Evolutionary conservation across 2,888 invertebrate species (phyloP).

Genomic region (Alcis repandata): DNA sequence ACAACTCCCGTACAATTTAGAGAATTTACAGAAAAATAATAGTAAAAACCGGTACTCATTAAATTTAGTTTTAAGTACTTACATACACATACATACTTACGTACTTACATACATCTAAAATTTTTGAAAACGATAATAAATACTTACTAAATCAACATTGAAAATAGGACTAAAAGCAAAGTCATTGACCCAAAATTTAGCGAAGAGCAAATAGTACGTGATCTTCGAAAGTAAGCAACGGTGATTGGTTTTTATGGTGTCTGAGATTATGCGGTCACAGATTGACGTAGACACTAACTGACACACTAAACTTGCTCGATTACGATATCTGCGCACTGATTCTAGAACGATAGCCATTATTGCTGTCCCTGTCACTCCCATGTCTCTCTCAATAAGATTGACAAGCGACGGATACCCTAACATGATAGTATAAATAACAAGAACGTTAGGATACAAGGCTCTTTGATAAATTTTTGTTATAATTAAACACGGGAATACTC

Average conservation of each 20-base stretch:
- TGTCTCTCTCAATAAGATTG: background rate
- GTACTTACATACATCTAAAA: too few relatives aligned
- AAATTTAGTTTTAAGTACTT: too few relatives aligned
- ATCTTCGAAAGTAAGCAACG: background rate
- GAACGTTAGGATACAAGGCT: too few relatives aligned
- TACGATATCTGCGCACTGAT: background rate
- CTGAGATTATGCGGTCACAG: conserved; percentile 17
- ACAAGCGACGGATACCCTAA: background rate
- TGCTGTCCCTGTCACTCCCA: background rate
- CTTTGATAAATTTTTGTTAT: too few relatives aligned
- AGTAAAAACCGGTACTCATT: too few relatives aligned
- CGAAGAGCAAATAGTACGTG: conserved; percentile 23
- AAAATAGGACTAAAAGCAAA: conserved; percentile 8
- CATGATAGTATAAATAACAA: too few relatives aligned
- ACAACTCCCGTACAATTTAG: too few relatives aligned
- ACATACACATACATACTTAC: too few relatives aligned
- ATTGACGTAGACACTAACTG: conserved; percentile 3
- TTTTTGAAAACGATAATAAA: too few relatives aligned
- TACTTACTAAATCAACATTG: background rate
- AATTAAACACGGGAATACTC: too few relatives aligned
- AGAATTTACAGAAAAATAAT: too few relatives aligned
- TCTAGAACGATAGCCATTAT: background rate
- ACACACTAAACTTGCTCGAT: background rate
- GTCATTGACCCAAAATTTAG: conserved; percentile 16
- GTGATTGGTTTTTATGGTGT: conserved; percentile 15